phyloP scores from a whole-genome alignment of 2,113 vertebrate species.

The Pandion haliaetus region DNA sequence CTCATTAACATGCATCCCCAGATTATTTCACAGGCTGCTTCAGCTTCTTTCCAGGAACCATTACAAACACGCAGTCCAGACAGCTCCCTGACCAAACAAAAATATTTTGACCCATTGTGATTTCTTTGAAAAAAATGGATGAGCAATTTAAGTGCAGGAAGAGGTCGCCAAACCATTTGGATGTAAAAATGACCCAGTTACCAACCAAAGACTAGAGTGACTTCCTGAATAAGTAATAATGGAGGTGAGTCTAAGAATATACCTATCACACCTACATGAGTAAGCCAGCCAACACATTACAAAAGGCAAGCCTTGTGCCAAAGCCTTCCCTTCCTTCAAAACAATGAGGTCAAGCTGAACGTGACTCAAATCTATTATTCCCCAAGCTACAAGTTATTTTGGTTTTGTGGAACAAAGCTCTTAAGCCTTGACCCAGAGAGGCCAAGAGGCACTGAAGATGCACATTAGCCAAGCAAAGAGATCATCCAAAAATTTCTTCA shows the following conservation, averaged over 20 bases:
- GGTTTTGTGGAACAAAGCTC: slow-evolving; percentile 2
- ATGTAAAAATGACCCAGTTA: slow-evolving; percentile 60
- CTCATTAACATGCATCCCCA: neutral
- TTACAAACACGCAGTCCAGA: neutral
- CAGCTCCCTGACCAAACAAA: neutral
- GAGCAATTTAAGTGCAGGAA: neutral
- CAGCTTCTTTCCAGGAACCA: neutral
- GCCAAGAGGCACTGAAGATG: no score
- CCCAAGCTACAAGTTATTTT: slow-evolving; percentile 49
- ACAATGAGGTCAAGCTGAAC: slow-evolving; percentile 45
- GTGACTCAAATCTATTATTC: slow-evolving; percentile 63
- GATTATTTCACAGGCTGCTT: neutral
- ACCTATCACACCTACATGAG: slow-evolving; percentile 68
- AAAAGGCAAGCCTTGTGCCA: slow-evolving; percentile 43
- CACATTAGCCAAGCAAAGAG: no score
- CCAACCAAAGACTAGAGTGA: neutral
- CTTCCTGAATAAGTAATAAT: slow-evolving; percentile 57
- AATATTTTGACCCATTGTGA: neutral
- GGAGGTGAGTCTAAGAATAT: slow-evolving; percentile 65
- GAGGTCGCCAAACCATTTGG: neutral
- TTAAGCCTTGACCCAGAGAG: neutral
- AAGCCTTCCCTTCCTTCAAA: slow-evolving; percentile 63
- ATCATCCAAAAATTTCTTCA: no score
- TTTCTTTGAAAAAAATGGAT: neutral
- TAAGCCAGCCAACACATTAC: slow-evolving; percentile 57